These are phyloP conservation scores for Carassius carassius DNA, from an alignment of 2,113 vertebrate genomes.

Conservation along the genomic window DNA sequence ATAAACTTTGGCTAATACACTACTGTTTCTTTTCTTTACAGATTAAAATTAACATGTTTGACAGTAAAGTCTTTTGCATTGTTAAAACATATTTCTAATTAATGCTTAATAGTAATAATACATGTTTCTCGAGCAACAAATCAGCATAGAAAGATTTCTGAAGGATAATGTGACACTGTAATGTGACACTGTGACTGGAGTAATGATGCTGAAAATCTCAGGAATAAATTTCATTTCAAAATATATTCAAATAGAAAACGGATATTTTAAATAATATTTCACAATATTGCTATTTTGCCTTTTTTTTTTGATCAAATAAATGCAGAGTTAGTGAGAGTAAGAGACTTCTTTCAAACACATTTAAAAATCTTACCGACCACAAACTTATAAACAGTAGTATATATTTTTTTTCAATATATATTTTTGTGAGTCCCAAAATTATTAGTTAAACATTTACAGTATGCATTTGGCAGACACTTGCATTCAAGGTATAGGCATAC, in stretches of 20 bases:
- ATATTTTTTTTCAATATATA: no score
- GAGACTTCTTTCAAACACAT: neutral
- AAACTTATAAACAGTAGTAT: neutral
- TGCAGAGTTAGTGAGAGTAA: neutral
- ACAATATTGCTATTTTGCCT: neutral
- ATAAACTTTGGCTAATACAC: no score
- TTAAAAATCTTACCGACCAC: neutral
- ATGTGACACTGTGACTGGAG: no score
- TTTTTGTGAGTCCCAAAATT: no score
- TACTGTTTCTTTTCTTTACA: neutral
- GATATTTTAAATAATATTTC: neutral
- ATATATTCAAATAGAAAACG: neutral
- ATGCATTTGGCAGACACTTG: neutral
- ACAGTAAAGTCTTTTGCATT: no score
- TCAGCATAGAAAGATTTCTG: no score
- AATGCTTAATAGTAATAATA: no score
- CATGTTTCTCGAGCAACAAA: no score
- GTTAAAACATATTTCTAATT: no score
- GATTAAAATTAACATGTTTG: neutral
- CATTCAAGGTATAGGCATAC: neutral
- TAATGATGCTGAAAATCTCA: no score
- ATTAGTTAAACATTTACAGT: neutral
- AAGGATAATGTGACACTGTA: no score
- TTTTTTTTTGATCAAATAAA: neutral
- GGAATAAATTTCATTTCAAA: no score